A percentile compares a stretch with the other conserved stretches of the same genome.
Evolutionary conservation across 1,140 invertebrate genomes (phyloP).

Genomic region (Lucilia sericata): DNA sequence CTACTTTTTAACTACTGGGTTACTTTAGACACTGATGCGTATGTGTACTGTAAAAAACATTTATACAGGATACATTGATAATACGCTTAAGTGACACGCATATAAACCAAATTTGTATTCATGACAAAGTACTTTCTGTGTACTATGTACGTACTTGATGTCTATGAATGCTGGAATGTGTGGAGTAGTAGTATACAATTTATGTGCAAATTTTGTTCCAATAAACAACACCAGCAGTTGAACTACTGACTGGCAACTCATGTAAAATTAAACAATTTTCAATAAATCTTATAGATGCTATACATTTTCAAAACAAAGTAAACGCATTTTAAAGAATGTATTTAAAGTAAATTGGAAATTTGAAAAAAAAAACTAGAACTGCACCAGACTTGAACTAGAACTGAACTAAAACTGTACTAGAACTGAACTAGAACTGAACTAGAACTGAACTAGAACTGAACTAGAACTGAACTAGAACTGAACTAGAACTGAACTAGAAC

Average conservation of each 20-base stretch:
- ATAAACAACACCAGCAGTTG: background rate
- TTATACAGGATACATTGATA: background rate
- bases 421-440: no score
- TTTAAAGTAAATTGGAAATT: no score
- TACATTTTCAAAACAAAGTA: background rate
- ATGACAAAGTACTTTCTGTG: background rate
- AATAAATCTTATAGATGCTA: background rate
- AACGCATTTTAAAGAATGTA: background rate
- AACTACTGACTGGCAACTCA: background rate
- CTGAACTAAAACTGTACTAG: no score
- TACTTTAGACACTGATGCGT: background rate
- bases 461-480: no score
- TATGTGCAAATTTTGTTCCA: background rate
- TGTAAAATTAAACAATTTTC: background rate
- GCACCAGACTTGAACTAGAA: no score
- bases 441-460: no score
- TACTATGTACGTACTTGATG: background rate
- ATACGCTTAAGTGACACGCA: constrained; percentile 22
- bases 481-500: no score
- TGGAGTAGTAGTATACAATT: background rate
- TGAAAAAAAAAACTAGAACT: no score
- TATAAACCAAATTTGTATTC: constrained; percentile 3
- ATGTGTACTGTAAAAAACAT: background rate
- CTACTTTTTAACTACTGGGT: no score
- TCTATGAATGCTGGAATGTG: background rate